A percentile compares a stretch with the other conserved stretches of the same genome.
phyloP scores from a whole-genome alignment of 2,888 invertebrate species.

The Meandrusa payeni region DNA sequence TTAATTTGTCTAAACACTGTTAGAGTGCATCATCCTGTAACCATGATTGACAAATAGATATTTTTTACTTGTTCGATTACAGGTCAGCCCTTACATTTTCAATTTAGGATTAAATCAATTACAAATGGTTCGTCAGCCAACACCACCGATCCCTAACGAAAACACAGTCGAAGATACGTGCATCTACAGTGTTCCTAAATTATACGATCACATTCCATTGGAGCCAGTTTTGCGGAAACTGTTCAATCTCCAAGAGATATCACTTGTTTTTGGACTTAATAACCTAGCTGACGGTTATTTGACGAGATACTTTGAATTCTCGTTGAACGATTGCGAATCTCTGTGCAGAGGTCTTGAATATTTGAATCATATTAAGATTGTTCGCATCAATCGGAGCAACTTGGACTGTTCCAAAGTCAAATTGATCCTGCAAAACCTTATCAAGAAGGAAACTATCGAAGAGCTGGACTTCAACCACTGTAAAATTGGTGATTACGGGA shows the following conservation, averaged over 20 bases:
- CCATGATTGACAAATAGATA: too few relatives aligned
- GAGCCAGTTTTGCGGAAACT: slow-evolving; percentile 74
- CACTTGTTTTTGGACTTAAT: slow-evolving; percentile 63
- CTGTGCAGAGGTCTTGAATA: slow-evolving; percentile 75
- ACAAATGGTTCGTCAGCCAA: slow-evolving; percentile 75
- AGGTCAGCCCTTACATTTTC: slow-evolving; percentile 76
- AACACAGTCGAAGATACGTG: slow-evolving; percentile 57
- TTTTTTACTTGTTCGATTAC: slow-evolving; percentile 28
- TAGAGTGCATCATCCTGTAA: too few relatives aligned
- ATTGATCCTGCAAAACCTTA: slow-evolving; percentile 76
- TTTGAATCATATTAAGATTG: slow-evolving; percentile 67
- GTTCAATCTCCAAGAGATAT: slow-evolving; percentile 75
- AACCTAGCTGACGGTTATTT: slow-evolving; percentile 75
- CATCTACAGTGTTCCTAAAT: slow-evolving; percentile 55
- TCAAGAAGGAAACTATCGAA: slow-evolving; percentile 72
- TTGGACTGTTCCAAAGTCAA: slow-evolving; percentile 81
- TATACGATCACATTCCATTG: slow-evolving; percentile 81
- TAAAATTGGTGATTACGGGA: slow-evolving; percentile 82
- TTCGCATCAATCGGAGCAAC: slow-evolving; percentile 82
- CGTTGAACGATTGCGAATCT: slow-evolving; percentile 78
- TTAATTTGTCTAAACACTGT: too few relatives aligned
- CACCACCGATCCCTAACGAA: slow-evolving; percentile 50
- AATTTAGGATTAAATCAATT: slow-evolving; percentile 74
- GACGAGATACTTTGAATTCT: slow-evolving; percentile 82
- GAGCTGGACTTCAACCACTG: slow-evolving; percentile 85